Base-by-base conservation (phyloP, 2,113 vertebrate genomes). In the Mastomys natalensis region DNA sequence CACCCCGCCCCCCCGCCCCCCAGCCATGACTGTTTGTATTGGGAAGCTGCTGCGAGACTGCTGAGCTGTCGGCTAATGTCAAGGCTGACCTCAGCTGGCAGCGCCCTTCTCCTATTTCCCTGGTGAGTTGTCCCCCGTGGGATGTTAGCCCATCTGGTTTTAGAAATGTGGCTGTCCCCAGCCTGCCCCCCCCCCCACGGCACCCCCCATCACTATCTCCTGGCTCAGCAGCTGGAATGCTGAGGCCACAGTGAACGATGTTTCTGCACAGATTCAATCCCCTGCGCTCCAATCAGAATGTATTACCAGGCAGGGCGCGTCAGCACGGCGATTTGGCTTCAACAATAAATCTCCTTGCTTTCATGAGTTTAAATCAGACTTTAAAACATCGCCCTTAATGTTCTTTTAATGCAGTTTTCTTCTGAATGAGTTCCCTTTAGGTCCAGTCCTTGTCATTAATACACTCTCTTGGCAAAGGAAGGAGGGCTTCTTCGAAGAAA, bases 351-450 rank as follows among this genome's bases (percentile, higher is more conserved):
- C 98, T 98, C 73, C 78, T 96, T 94, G 74, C 95, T 96, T 98
- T 98, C 95, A 96, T 80, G 84, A 87, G 95, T 97, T 97, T 98
- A 98, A 98, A 98, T 97, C 97, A 96, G 95, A 95, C 96, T 98
- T 98, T 97, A 96, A 90, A 98, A 96, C 93, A 96, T 96, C 62
- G 21, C 89, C 86, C 81, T 98, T 98, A 98, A 97, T 97, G 97
- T 98, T 98, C 98, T 93, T 98, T 98, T 97, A 98, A 98, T 97
- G 90, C 92, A 93, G 85, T 96, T 98, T 98, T 97, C 97, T 98
- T 98, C 94, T 97, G 93, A 95, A 95, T 98, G 97, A 98, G 98
- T 98, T 98, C 96, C 96, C 97, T 98, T 97, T 95, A 91, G 90
- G 94, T 98, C 89, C 60, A 84, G 85, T 97, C 77, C 55, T 98